Conservation (phyloP, 2,888 invertebrate species). For the Pediacus dermestoides region DNA sequence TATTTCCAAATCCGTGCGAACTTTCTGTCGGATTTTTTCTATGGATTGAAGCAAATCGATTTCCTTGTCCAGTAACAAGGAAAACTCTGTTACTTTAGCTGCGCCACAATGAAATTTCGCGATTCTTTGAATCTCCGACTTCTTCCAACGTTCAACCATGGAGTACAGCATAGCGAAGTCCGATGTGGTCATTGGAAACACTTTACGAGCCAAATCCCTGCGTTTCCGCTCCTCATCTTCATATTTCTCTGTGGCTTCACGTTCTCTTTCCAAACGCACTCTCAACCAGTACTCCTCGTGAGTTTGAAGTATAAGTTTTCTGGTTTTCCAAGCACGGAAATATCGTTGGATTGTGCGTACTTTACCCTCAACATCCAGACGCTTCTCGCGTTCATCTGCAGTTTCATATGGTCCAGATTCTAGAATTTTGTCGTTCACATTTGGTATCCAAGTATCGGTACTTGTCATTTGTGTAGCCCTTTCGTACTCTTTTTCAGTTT, state of each 20-base stretch:
- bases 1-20: slow-evolving; percentile 59
- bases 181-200: slow-evolving; percentile 66
- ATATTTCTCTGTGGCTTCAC: slow-evolving; percentile 50
- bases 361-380: slow-evolving; percentile 54
- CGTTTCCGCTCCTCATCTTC: slow-evolving; percentile 55
- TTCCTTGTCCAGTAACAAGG: slow-evolving; percentile 69
- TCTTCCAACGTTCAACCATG: slow-evolving; percentile 67
- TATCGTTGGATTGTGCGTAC: slow-evolving; percentile 63
- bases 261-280: slow-evolving; percentile 54
- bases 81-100: slow-evolving; percentile 67
- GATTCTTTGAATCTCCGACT: slow-evolving; percentile 61
- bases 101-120: slow-evolving; percentile 62
- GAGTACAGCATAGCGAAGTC: slow-evolving; percentile 74
- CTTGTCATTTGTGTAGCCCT: slow-evolving; percentile 62
- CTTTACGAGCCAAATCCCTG: slow-evolving; percentile 60
- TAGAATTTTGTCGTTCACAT: slow-evolving; percentile 60
- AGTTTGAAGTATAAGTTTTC: slow-evolving; percentile 51
- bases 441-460: slow-evolving; percentile 58
- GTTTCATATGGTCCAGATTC: slow-evolving; percentile 63
- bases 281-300: slow-evolving; percentile 53
- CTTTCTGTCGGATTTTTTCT: slow-evolving; percentile 62
- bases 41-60: slow-evolving; percentile 66
- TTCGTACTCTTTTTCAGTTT: slow-evolving; percentile 55
- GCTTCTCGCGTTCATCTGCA: slow-evolving; percentile 58
- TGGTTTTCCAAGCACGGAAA: slow-evolving; percentile 58